These are phyloP conservation scores for Crypturellus tataupa DNA, from an alignment of 2,797 vertebrate species.

Conservation along the genomic window DNA sequence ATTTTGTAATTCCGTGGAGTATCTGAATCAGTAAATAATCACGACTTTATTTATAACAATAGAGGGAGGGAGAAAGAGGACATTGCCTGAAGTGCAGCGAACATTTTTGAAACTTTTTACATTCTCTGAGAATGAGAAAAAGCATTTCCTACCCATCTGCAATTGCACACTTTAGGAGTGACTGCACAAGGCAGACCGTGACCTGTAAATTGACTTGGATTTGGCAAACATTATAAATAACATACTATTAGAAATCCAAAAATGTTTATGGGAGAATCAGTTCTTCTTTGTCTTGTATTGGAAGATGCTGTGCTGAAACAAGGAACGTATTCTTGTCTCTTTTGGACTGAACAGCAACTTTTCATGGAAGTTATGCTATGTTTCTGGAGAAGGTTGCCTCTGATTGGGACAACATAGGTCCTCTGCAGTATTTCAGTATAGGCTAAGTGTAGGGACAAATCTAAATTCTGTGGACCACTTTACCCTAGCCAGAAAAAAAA, in stretches of 20 bases:
- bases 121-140: background rate
- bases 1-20: background rate
- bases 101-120: background rate
- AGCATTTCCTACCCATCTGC: background rate
- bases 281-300: background rate
- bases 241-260: background rate
- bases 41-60: accelerated
- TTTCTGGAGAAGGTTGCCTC: background rate
- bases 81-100: background rate
- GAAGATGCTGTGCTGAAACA: accelerated
- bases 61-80: background rate
- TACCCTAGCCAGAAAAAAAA: background rate
- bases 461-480: background rate
- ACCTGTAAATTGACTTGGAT: background rate
- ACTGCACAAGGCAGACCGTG: background rate
- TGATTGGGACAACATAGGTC: background rate
- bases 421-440: background rate
- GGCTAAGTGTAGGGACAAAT: background rate
- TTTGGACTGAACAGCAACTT: background rate
- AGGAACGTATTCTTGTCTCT: background rate
- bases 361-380: background rate
- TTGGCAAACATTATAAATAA: background rate
- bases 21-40: background rate
- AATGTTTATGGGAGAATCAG: background rate
- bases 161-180: background rate